phyloP scores from a whole-genome alignment of 2,113 vertebrate genomes.

The Ptychochromis oligacanthus region DNA sequence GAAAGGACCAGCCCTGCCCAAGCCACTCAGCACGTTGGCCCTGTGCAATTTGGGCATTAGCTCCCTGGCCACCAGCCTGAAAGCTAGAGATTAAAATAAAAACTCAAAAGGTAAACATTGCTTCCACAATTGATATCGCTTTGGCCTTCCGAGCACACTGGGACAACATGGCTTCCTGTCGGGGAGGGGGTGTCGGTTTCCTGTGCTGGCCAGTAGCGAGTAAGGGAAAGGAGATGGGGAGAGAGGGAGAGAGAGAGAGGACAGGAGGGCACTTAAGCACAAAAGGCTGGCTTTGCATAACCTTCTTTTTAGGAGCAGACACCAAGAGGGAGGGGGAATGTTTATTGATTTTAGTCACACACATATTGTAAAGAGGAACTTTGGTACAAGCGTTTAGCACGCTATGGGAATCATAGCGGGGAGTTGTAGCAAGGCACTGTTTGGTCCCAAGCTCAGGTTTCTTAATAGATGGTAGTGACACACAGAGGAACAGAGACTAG shows the following conservation, averaged over 20 bases:
- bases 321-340: slow-evolving; percentile 71
- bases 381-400: slow-evolving; percentile 79
- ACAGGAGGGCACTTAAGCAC: slow-evolving; percentile 67
- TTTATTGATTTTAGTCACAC: slow-evolving; percentile 90
- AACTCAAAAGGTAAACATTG: slow-evolving; percentile 81
- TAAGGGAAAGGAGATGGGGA: slow-evolving; percentile 40
- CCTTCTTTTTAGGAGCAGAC: slow-evolving; percentile 65
- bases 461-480: slow-evolving; percentile 19
- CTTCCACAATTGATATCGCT: slow-evolving; percentile 78
- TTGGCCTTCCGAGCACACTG: slow-evolving; percentile 73
- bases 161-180: slow-evolving; percentile 75
- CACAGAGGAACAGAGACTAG: background rate
- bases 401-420: slow-evolving; percentile 77
- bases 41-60: slow-evolving; percentile 65
- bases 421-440: slow-evolving; percentile 30
- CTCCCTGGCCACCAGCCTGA: slow-evolving; percentile 71
- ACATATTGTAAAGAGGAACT: slow-evolving; percentile 80
- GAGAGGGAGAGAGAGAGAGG: slow-evolving; percentile 28
- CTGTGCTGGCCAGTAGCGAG: slow-evolving; percentile 69
- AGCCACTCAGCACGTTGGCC: slow-evolving; percentile 67
- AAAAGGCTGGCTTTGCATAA: slow-evolving; percentile 79
- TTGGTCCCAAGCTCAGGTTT: slow-evolving; percentile 32
- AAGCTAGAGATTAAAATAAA: slow-evolving; percentile 75
- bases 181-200: slow-evolving; percentile 70
- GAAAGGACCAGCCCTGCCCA: slow-evolving; percentile 73